Base-by-base conservation (phyloP, 2,113 vertebrate species). In the Seriola aureovittata region DNA sequence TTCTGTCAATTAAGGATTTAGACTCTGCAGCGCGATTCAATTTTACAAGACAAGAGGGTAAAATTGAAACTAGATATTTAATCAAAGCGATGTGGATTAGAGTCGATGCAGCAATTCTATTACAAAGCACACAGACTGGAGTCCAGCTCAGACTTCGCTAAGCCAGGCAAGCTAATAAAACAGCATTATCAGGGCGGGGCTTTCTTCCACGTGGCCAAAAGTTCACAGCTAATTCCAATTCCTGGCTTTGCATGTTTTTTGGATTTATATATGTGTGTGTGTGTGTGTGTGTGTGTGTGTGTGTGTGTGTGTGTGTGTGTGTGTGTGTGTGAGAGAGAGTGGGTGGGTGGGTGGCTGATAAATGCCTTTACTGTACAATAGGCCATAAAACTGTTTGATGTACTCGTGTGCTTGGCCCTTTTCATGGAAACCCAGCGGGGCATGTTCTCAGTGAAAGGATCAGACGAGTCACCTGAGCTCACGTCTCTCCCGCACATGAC, bases 401-500 rank as follows among this genome's bases (percentile, higher is more conserved):
- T 88, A 38, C 46, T 78, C 0, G 4, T 87, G 71, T 3, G n/a
- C 77, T 82, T 10, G 16, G 14, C 50, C 52, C 14, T 71, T 77
- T 90, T 82, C 80, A 32, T 80, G 88, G 88, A 92, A 91, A 84
- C 72, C 48, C 80, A 89, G 54, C 65, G n/a, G 90, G 90, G 85
- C 44, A 64, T 52, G 72, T 77, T 88, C 80, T 25, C 80, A 75
- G 71, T 64, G 1, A 67, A 78, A 75, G 81, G 75, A 86, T 79
- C 44, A 74, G 89, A 58, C 77, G 6, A 68, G 84, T 91, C 85
- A 92, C 85, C 89, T 91, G 91, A 92, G 60, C 57, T 21, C 50
- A 50, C 25, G 42, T 66, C 70, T 11, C 62, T 19, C 59, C 21
- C 3, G 13, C 66, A 52, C 83, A 82, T 86, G 81, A 73, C 57